Base-by-base conservation (phyloP, 1,140 invertebrate species). In the Lordiphosa collinella region DNA sequence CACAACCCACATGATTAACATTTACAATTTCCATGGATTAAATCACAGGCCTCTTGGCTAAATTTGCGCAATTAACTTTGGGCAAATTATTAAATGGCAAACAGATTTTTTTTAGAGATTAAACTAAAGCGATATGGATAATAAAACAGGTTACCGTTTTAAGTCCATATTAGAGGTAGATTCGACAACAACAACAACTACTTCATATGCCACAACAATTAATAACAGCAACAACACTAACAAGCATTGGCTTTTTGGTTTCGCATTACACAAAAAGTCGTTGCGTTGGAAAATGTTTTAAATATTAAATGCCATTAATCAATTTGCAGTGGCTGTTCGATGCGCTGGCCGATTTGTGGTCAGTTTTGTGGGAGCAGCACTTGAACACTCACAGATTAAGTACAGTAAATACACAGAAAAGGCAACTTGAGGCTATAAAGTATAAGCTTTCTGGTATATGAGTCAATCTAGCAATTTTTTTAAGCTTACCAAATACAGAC, bases 1-100 rank as follows among this genome's bases (percentile, higher is more conserved):
- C 59, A 64, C 66, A 73, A 73, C 70, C 48, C 49, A 75, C 65
- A 75, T 75, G 63, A 67, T 67, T 58, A 67, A 67, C 63, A 67
- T 67, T 71, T 71, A 54, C 54, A 31, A 62, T 67, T 67, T 51
- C 36, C 73, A 67, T 49, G 67, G 61, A 49, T 67, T 64, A 79
- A 79, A 79, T 82, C 70, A 78, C 48, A 52, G 72, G 47, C 63
- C 52, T 65, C 59, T 69, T 57, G 60, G 48, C 62, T 41, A 62
- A 74, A 79, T 79, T 82, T 79, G 76, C 76, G 75, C 76, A 79
- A 79, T 79, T 79, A 79, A 75, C 63, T 80, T 38, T 57, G 60
- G 53, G 53, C 36, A 61, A 76, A 69, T 78, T 68, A 63, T 60
- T 53, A 79, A 51, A 62, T 58, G 48, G 58, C 63, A 72, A 74